Base-by-base conservation (phyloP, 2,113 vertebrate species). In the Myiagra hebetior region DNA sequence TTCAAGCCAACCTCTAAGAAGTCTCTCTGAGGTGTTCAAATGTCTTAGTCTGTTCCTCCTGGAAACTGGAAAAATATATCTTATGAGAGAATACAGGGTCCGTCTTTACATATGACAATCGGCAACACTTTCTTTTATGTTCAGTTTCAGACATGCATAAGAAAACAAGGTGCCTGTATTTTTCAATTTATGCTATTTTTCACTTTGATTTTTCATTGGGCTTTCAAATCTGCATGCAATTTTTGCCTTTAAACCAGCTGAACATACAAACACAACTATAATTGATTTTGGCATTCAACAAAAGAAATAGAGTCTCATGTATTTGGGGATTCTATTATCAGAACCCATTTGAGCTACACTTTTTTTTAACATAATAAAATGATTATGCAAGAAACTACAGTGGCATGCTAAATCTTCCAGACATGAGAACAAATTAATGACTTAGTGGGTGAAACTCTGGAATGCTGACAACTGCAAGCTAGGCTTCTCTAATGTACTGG, bases 381-480 rank as follows among this genome's bases (percentile, higher is more conserved):
- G 37, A 91, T 88, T 65, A 93, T 59, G 23, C 80, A 91, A 50
- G 75, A 88, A 91, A 63, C 67, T 83, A 39, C 12, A 83, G 83
- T 50, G 60, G 53, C 42, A 69, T 53, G 60, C 47, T 89, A 69
- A 79, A 79, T 91, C 49, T 84, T 78, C 37, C 49, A 95, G 72
- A 92, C 49, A 68, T 41, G 23, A 95, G 63, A 77, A 82, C 53
- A 90, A 76, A 89, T 87, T 80, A 94, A 88, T 80, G 91, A 74
- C 73, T 96, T 92, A 50, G 50, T 72, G 73, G 81, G 64, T 87
- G 79, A 85, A 95, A 90, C 64, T 77, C 83, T 94, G 84, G 81
- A 95, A 96, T 86, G 79, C 86, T 91, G 92, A 95, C 77, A 96
- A 93, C 42, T 41, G 50, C 72, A 92, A 81, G 42, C 46, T 89